Base-by-base conservation (phyloP, 2,888 invertebrate genomes). In the Trissolcus brochymenae region DNA sequence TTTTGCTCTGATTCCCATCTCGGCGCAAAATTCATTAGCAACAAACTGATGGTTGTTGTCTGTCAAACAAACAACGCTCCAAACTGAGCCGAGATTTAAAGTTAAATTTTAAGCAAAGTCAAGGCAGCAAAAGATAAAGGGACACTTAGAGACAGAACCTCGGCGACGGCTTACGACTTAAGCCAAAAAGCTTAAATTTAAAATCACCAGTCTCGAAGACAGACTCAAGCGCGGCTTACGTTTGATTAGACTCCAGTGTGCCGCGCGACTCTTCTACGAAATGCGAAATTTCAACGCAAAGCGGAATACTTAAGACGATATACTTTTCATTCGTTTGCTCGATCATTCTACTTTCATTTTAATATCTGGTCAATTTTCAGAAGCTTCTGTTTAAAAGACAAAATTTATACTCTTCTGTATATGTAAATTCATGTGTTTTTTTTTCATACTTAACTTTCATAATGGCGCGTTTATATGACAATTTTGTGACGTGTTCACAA, bases 161-260 rank as follows among this genome's bases (percentile, higher is more conserved):
- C 77, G 56, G 70, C 73, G 56, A 73, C 73, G 49, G 77, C 73
- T 77, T 77, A 73, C 68, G 56, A 72, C 68, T 77, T 77, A 77
- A 77, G 77, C 77, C 60, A 35, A 51, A 35, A 51, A 73, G 77
- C 73, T 77, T 77, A 77, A 77, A 77, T 77, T 77, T 67, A 77
- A 77, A 77, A 77, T 77, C 76, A 72, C 65, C 68, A 70, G 76
- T 76, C 65, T 70, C 72, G 76, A 77, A 77, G 76, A 77, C 71
- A 67, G 64, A 72, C 72, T 77, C 67, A 77, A 72, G 76, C 72
- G 49, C 65, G 51, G 76, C 76, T 77, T 77, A 77, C 77, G 61
- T 68, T 77, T 77, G 72, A 73, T 77, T 77, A 77, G 73, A 68
- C 76, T 70, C 25, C 41, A 61, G 64, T 70, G 64, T 50, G 35